Conservation (phyloP, 2,888 invertebrate genomes). For the Leptopilina drosophilae region DNA sequence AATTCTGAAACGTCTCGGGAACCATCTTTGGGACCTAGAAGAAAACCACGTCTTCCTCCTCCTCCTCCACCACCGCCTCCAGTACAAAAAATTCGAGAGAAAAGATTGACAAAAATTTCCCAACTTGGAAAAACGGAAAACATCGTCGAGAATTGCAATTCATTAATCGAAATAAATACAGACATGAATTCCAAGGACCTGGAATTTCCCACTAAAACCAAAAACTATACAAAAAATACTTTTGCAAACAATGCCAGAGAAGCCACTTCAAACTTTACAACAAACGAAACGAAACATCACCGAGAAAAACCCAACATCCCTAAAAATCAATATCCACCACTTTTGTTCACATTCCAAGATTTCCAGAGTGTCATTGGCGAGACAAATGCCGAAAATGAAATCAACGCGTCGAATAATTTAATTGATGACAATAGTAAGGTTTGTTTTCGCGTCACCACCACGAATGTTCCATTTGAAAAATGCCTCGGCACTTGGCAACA, state of each 20-base stretch:
- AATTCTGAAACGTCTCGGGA: constrained; percentile 49
- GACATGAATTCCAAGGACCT: background rate
- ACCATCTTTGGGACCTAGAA: constrained; percentile 41
- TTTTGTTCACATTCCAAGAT: constrained; percentile 71
- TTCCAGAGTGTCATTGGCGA: constrained; percentile 69
- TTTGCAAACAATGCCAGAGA: too few species aligned
- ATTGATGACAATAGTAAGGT: constrained; percentile 52
- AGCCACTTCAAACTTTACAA: too few species aligned
- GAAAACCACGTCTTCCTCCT: constrained; percentile 55
- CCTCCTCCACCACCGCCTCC: constrained; percentile 50
- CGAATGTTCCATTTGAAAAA: constrained; percentile 70
- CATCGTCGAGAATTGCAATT: constrained; percentile 19
- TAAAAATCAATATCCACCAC: constrained; percentile 62
- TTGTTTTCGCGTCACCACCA: constrained; percentile 71
- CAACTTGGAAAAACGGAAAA: constrained; percentile 11
- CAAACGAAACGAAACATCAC: too few species aligned
- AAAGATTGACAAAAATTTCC: constrained; percentile 43
- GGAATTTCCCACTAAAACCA: background rate
- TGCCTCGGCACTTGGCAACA: constrained; percentile 63
- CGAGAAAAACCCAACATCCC: constrained; percentile 31
- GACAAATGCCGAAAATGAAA: constrained; percentile 41
- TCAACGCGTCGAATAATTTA: constrained; percentile 38
- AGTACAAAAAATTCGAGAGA: constrained; percentile 42
- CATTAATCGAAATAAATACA: constrained; percentile 39
- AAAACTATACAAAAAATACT: background rate